Conservation (phyloP, 2,113 vertebrate species). For the Eublepharis macularius region DNA sequence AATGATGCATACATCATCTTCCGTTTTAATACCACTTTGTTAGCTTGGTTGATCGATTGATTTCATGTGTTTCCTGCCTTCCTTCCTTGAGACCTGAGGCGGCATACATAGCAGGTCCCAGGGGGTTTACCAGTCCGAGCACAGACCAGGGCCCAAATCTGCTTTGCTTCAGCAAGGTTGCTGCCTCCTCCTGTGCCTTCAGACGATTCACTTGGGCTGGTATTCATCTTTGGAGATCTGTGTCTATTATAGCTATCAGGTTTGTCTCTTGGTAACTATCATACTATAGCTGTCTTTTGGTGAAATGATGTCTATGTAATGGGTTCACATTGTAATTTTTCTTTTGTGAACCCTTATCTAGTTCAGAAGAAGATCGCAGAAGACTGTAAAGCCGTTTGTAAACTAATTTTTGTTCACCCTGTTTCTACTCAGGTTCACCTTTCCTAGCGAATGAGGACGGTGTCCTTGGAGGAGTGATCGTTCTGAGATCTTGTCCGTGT, state of each 20-base stretch:
- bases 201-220: no score
- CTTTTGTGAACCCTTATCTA: slow-evolving; percentile 14
- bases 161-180: no score
- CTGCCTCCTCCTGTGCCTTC: no score
- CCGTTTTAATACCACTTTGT: slow-evolving; percentile 21
- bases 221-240: not conserved
- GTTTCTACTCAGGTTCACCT: slow-evolving; percentile 85
- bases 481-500: slow-evolving; percentile 91
- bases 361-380: not conserved
- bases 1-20: not conserved
- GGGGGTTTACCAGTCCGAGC: no score
- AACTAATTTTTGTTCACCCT: slow-evolving; percentile 6
- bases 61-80: no score
- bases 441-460: slow-evolving; percentile 95
- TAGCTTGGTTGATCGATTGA: not conserved
- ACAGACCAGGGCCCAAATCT: no score
- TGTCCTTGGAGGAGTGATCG: slow-evolving; percentile 95
- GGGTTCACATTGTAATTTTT: not conserved
- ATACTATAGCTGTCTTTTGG: not conserved
- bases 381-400: slow-evolving; percentile 4
- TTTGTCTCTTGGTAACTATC: not conserved
- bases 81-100: no score
- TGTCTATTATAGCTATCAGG: slow-evolving; percentile 16
- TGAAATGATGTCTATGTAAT: slow-evolving; percentile 29
- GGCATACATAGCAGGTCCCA: no score